Conservation (phyloP, 2,113 vertebrate genomes). For the Grammomys dolichurus region DNA sequence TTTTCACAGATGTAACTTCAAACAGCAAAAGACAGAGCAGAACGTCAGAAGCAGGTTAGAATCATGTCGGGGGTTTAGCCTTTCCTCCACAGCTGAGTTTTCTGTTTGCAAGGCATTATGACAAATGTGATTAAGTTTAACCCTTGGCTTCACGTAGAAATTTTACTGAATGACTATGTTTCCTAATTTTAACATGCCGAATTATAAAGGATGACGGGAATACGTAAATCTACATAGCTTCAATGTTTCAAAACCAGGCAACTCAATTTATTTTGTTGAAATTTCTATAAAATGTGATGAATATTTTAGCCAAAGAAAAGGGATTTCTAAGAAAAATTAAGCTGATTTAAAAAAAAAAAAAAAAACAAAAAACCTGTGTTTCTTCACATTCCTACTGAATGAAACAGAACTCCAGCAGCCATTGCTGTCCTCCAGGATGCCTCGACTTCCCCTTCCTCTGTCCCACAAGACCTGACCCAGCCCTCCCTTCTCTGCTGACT, state of each 20-base stretch:
- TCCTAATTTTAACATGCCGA: neutral
- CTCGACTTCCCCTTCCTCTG: neutral
- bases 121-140: neutral
- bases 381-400: neutral
- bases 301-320: conserved; percentile 50
- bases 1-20: conserved; percentile 97
- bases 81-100: conserved; percentile 17
- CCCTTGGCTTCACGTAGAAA: neutral
- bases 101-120: neutral
- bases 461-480: neutral
- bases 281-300: conserved; percentile 38
- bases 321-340: conserved; percentile 21
- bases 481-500: neutral
- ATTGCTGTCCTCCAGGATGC: neutral
- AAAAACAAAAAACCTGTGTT: neutral
- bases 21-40: conserved; percentile 68
- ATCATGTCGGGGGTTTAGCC: neutral
- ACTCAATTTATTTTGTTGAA: neutral
- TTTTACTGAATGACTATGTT: neutral
- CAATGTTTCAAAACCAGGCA: neutral
- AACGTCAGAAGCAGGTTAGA: conserved; percentile 21
- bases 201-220: neutral
- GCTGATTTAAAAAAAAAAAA: neutral
- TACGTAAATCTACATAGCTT: neutral
- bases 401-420: neutral